A percentile compares a stretch with the other conserved stretches of the same genome.
Evolutionary conservation across 1,140 invertebrate genomes (phyloP).

Genomic region (Galleria mellonella): DNA sequence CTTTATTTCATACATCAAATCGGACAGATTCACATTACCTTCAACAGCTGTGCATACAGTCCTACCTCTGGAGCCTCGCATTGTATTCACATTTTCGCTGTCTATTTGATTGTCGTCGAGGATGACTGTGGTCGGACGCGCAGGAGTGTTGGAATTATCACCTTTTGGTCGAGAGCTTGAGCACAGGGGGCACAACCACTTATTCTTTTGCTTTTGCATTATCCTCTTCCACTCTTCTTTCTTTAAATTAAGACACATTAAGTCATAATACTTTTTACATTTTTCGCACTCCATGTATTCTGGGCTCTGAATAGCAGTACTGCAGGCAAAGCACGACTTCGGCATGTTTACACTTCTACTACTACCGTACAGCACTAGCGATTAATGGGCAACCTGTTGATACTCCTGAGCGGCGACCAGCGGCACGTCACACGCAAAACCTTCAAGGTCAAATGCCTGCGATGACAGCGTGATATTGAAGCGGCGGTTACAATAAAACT

Average conservation of each 20-base stretch:
- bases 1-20: not conserved
- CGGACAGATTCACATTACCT: too few species aligned
- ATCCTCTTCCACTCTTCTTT: not conserved
- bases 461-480: too few species aligned
- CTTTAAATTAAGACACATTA: not conserved
- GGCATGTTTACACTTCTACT: too few species aligned
- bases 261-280: not conserved
- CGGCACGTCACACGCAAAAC: too few species aligned
- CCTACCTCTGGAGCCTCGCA: not conserved
- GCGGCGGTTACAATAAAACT: too few species aligned
- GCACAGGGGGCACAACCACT: not conserved
- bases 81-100: not conserved
- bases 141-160: too few species aligned
- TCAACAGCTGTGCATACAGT: not conserved
- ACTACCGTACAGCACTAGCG: too few species aligned
- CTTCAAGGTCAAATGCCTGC: too few species aligned
- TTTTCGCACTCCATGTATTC: not conserved
- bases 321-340: not conserved
- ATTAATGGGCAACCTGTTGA: too few species aligned
- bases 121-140: not conserved
- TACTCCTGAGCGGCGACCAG: too few species aligned
- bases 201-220: not conserved
- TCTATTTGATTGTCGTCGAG: not conserved
- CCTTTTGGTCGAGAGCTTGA: not conserved
- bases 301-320: not conserved